Base-by-base conservation (phyloP, 2,797 vertebrate species). In the Microchirus variegatus region DNA sequence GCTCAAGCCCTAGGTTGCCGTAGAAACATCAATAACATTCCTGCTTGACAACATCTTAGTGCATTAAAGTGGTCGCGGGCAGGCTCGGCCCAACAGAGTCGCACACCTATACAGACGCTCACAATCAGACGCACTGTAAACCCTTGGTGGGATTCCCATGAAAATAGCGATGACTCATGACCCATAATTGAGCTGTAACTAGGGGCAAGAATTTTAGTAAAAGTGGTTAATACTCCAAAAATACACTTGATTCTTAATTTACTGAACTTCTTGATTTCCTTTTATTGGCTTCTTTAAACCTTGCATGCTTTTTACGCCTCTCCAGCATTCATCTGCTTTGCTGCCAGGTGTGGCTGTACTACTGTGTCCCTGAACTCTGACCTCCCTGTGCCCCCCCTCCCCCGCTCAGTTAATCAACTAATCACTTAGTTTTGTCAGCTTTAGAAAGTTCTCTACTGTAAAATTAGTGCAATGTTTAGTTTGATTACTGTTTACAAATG, bases 21-120 rank as follows among this genome's bases (percentile, higher is more conserved):
- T 92, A 93, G 92, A 93, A 94, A 94, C 92, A 91, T 94, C 90
- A 94, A 95, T 95, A 95, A 93, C 90, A 90, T 93, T 92, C 88
- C 87, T 92, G 88, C 88, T 91, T 78, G 87, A 93, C 91, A 93
- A 80, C 90, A 91, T 93, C 91, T 93, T 90, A 88, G 88, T 89
- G 89, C 88, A 90, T 91, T 93, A 91, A 92, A 92, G 89, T 90
- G 87, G 82, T 91, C 83, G 75, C 87, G 87, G 73, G 78, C 87
- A 90, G 83, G 83, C 75, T 80, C 31, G 36, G 70, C 73, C 59
- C 70, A 64, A 64, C 73, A 58, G n/a, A 65, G 17, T 15, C 37
- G 10, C 36, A 2, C 71, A 54, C 62, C 36, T 63, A 50, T 53
- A 67, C 61, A 71, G 61, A 22, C 26, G 53, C 53, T 48, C 60